Conservation (phyloP, 2,888 invertebrate genomes). For the Dasysyrphus tricinctus region DNA sequence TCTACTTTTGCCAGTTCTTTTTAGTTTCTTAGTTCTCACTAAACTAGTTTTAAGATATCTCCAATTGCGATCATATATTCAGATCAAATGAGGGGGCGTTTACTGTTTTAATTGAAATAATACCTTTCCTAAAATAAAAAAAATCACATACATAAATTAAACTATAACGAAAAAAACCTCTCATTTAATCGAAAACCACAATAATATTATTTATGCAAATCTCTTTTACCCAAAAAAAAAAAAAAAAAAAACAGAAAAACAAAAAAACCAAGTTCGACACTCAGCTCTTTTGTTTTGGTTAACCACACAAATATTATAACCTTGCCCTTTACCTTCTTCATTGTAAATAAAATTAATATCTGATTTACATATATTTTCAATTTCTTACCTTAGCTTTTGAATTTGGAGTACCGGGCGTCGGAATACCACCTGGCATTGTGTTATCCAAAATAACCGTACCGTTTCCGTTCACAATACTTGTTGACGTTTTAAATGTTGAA, state of each 20-base stretch:
- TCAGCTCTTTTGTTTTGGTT: slow-evolving; percentile 62
- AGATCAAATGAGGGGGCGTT: neutral
- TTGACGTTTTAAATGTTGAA: slow-evolving; percentile 83
- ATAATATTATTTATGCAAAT: slow-evolving; percentile 20
- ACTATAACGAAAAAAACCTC: neutral
- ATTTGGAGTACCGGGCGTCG: slow-evolving; percentile 91
- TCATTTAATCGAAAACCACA: neutral
- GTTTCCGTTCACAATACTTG: slow-evolving; percentile 83
- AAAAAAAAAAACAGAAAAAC: neutral
- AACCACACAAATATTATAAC: slow-evolving; percentile 22
- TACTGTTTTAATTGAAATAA: slow-evolving; percentile 10
- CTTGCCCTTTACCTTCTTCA: slow-evolving; percentile 26
- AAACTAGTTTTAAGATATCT: neutral
- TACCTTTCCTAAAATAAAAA: neutral
- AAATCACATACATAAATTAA: neutral
- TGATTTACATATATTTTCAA: slow-evolving; percentile 16
- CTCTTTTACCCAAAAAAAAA: neutral
- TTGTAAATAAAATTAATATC: neutral
- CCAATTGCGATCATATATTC: neutral
- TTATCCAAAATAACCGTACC: slow-evolving; percentile 82
- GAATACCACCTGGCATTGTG: slow-evolving; percentile 89
- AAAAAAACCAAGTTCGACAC: slow-evolving; percentile 40
- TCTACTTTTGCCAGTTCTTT: neutral
- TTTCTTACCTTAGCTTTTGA: slow-evolving; percentile 89
- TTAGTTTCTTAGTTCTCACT: neutral